Base-by-base conservation (phyloP, 2,113 vertebrate genomes). In the Acrocephalus kingi region DNA sequence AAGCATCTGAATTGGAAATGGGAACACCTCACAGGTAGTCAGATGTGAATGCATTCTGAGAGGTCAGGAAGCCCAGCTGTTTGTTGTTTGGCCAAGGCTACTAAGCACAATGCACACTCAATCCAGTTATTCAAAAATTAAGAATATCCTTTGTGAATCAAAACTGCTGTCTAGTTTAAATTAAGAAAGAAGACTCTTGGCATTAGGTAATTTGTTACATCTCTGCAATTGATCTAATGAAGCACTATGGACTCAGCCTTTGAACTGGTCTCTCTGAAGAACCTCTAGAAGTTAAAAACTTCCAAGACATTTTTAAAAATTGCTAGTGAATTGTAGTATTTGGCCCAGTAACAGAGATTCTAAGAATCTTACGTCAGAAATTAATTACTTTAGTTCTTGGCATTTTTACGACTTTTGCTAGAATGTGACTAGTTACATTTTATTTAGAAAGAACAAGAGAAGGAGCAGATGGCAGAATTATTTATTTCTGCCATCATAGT, bases 151-250 rank as follows among this genome's bases (percentile, higher is more conserved):
- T 67, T 69, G 4, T 71, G 43, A 61, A 59, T n/a, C 48, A 78
- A 64, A 59, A 59, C 15, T 35, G 5, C 16, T 81, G 7, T 31
- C 20, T 75, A 31, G 8, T 75, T 58, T 31, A 76, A 90, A 66
- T 51, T 51, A 35, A 62, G 58, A 84, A 80, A 41, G 24, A 56
- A 18, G 6, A 54, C 9, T 62, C 1, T 37, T 49, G n/a, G 22
- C 31, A 54, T 88, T 77, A 93, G 39, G 35, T n/a, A 33, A 77
- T 48, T 87, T 71, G 23, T 74, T 62, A 81, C 35, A 77, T 11
- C 10, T 91, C 37, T 15, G 14, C 8, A 49, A 2, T 1, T 51
- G 19, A 58, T 18, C 9, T 33, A 8, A 58, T 1, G 0, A 81
- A 59, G 6, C 8, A 10, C 45, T 80, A 11, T 27, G 16, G 46